These are phyloP conservation scores for Drosophila falleni DNA, from an alignment of 2,888 invertebrate genomes.

Conservation along the genomic window DNA sequence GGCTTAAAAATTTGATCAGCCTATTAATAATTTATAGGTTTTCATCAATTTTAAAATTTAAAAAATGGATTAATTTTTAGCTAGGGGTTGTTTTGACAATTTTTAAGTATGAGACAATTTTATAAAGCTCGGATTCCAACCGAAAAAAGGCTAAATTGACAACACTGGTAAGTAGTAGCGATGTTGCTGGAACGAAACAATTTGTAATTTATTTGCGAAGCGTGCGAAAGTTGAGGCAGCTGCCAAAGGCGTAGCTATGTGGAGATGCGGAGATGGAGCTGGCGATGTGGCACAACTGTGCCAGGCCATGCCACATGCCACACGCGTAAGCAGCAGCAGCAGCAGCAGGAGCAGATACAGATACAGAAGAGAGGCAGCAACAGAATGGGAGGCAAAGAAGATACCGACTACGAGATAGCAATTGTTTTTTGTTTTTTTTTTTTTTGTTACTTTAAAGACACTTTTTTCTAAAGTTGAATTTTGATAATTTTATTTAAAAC, in stretches of 20 bases:
- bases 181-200: slow-evolving; percentile 81
- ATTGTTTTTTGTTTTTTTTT: neutral
- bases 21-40: too few species aligned
- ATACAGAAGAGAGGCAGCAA: neutral
- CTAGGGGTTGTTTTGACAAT: too few species aligned
- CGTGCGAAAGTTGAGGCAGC: slow-evolving; percentile 78
- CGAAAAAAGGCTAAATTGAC: neutral
- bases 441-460: slow-evolving; percentile 41
- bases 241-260: slow-evolving; percentile 75
- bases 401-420: neutral
- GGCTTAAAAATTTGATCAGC: too few species aligned
- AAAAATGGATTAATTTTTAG: too few species aligned
- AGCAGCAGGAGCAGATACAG: slow-evolving; percentile 25
- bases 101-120: neutral
- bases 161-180: slow-evolving; percentile 4
- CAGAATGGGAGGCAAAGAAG: neutral
- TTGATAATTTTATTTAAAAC: slow-evolving; percentile 61
- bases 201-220: slow-evolving; percentile 83
- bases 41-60: too few species aligned
- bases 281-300: slow-evolving; percentile 43
- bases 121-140: neutral
- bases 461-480: slow-evolving; percentile 22
- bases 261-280: slow-evolving; percentile 41
- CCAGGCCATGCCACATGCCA: slow-evolving; percentile 24
- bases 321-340: slow-evolving; percentile 49